phyloP scores from a whole-genome alignment of 2,113 vertebrate species.

The Indicator indicator region DNA sequence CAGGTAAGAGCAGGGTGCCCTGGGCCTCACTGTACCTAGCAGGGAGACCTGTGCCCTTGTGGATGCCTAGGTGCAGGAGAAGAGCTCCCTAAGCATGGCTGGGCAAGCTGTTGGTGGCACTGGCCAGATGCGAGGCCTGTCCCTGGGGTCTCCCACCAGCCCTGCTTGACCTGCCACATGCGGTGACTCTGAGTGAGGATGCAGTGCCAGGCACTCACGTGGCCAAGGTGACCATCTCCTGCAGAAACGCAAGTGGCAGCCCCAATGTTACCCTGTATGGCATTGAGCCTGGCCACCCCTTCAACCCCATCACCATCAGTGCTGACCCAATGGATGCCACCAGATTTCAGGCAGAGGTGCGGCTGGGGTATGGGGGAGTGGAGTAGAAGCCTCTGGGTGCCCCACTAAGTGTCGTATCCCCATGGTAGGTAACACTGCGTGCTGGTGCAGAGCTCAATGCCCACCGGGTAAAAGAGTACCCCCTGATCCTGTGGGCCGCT shows the following conservation, averaged over 20 bases:
- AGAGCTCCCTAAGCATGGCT: not conserved
- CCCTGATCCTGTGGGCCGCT: constrained; percentile 37
- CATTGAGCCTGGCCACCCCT: not conserved
- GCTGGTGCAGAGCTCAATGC: constrained; percentile 63
- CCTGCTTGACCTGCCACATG: constrained; percentile 38
- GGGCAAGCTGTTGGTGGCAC: fast-evolving
- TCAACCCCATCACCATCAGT: constrained; percentile 1
- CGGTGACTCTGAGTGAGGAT: constrained; percentile 59
- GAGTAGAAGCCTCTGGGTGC: fast-evolving
- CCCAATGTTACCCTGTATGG: not conserved
- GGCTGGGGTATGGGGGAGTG: fast-evolving
- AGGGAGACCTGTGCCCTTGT: fast-evolving
- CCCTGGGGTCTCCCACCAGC: not conserved
- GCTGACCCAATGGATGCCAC: fast-evolving
- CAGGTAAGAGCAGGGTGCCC: not conserved
- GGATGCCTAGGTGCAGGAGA: not conserved
- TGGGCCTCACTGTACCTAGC: fast-evolving
- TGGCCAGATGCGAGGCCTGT: fast-evolving
- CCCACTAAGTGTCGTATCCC: not conserved
- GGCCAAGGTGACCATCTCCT: constrained; percentile 49
- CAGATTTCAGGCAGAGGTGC: not conserved
- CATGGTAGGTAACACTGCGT: constrained; percentile 69
- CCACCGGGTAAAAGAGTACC: constrained; percentile 58
- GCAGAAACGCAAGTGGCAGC: not conserved
- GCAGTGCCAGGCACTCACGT: not conserved